These are phyloP conservation scores for Cryptus viduatorius DNA, from an alignment of 2,888 invertebrate genomes.

Conservation along the genomic window DNA sequence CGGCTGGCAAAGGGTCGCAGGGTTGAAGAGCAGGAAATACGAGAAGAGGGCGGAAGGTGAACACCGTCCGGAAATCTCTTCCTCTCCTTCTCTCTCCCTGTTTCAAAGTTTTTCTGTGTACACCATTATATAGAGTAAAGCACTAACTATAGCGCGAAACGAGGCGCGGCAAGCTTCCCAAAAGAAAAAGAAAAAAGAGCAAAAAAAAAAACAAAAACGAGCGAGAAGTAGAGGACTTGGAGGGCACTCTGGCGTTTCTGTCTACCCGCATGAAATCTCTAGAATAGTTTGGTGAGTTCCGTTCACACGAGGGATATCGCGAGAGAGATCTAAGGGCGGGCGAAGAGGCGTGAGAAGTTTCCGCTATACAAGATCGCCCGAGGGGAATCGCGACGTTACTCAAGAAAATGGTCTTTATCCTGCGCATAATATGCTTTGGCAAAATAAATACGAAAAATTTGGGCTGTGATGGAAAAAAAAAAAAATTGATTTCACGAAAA, in stretches of 20 bases:
- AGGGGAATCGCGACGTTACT: constrained; percentile 33
- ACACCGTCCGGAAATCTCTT: constrained; percentile 66
- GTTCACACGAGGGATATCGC: constrained; percentile 74
- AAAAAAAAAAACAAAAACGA: not conserved
- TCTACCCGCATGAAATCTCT: constrained; percentile 67
- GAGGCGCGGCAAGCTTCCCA: constrained; percentile 52
- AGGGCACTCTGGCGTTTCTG: constrained; percentile 53
- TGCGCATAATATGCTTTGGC: not conserved
- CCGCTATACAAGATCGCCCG: constrained; percentile 36
- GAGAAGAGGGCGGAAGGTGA: constrained; percentile 62
- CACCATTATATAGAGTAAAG: constrained; percentile 58
- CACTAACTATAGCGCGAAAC: constrained; percentile 53
- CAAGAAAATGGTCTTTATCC: constrained; percentile 5
- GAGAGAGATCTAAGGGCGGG: constrained; percentile 38
- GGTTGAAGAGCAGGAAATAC: constrained; percentile 51
- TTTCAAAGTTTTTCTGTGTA: constrained; percentile 58
- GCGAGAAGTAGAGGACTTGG: constrained; percentile 42
- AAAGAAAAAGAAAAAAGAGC: constrained; percentile 28
- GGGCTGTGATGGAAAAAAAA: not conserved
- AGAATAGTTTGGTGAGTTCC: constrained; percentile 70
- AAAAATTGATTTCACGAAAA: not conserved
- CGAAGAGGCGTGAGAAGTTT: constrained; percentile 64
- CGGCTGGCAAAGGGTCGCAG: constrained; percentile 51
- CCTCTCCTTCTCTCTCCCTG: constrained; percentile 47
- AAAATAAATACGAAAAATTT: constrained; percentile 2